phyloP scores from a whole-genome alignment of 2,113 vertebrate species.

The Entelurus aequoreus region DNA sequence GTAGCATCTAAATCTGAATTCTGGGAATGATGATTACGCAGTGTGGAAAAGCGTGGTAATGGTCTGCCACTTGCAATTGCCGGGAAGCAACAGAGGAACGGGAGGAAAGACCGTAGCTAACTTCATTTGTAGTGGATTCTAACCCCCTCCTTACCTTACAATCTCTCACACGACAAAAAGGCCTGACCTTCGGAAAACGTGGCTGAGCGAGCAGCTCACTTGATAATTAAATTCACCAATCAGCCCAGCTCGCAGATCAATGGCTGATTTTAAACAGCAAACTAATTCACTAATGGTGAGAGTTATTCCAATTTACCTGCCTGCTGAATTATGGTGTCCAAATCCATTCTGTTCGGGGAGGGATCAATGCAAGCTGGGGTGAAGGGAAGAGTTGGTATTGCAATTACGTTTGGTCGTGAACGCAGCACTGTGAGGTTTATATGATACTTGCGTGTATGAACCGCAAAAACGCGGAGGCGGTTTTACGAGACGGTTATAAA shows the following conservation, averaged over 20 bases:
- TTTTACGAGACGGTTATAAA: conserved; percentile 47
- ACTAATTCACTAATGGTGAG: conserved; percentile 78
- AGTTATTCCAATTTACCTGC: conserved; percentile 76
- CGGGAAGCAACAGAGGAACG: conserved; percentile 45
- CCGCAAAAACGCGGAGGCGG: conserved; percentile 30
- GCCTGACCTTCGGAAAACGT: conserved; percentile 73
- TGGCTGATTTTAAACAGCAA: conserved; percentile 72
- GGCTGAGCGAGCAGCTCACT: conserved; percentile 66
- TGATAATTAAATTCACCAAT: conserved; percentile 76
- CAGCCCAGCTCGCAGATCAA: conserved; percentile 64
- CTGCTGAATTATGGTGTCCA: conserved; percentile 66
- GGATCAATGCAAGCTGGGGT: conserved; percentile 51
- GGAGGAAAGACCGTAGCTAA: conserved; percentile 46
- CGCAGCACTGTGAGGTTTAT: conserved; percentile 35
- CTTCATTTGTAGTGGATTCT: conserved; percentile 61
- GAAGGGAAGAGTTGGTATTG: conserved; percentile 26
- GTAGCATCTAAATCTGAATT: conserved; percentile 46
- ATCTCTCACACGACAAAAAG: conserved; percentile 26
- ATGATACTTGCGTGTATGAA: conserved; percentile 45
- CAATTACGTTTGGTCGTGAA: conserved; percentile 43
- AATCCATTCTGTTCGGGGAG: conserved; percentile 41
- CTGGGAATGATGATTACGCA: conserved; percentile 44
- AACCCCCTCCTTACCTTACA: not conserved
- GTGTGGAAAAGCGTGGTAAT: conserved; percentile 55
- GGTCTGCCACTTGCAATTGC: conserved; percentile 65